Evolutionary conservation across 1,140 invertebrate species (phyloP), one percentile per base, ranked within the genome.

Genomic region (Formica selysi): DNA sequence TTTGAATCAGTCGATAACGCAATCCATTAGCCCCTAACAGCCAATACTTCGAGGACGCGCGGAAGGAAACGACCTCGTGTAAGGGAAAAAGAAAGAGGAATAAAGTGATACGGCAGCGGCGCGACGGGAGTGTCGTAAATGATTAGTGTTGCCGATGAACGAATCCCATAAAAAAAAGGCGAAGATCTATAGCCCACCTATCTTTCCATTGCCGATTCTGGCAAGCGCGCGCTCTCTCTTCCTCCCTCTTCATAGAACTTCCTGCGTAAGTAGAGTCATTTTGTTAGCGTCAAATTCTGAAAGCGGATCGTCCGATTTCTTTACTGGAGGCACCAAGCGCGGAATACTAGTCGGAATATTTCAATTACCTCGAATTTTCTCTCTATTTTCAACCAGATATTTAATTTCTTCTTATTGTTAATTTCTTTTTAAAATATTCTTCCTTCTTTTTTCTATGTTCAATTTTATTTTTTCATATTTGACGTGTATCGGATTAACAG

Each of bases 1-100:
- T 95, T 94, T 94, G 94, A 95, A 95, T 95, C 93, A 95, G 91
- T 91, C 92, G 79, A 93, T 95, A 94, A 95, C 92, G 92, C 92
- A 95, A 95, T 95, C 94, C 94, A 95, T 95, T 95, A 95, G 94
- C 83, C 86, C 88, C 91, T 94, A 95, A 95, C 93, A 95, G 93
- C 94, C 94, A 95, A 94, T 95, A 93, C 92, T 93, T 85, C 22
- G 68, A 86, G 86, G 70, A 91, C 76, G 85, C 87, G 73, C 65
- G 74, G 87, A 93, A 91, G 83, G 62, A 92, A 88, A 91, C 81
- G 83, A 88, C 65, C 68, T 64, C 38, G 32, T 65, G 88, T 51
- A 78, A 51, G 54, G 62, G 59, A 79, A 83, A 89, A 65, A 79
- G 74, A 80, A 81, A 85, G 76, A 73, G 79, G 85, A 85, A 86